phyloP scores from a whole-genome alignment of 2,888 invertebrate species.

The Cephalotes varians region DNA sequence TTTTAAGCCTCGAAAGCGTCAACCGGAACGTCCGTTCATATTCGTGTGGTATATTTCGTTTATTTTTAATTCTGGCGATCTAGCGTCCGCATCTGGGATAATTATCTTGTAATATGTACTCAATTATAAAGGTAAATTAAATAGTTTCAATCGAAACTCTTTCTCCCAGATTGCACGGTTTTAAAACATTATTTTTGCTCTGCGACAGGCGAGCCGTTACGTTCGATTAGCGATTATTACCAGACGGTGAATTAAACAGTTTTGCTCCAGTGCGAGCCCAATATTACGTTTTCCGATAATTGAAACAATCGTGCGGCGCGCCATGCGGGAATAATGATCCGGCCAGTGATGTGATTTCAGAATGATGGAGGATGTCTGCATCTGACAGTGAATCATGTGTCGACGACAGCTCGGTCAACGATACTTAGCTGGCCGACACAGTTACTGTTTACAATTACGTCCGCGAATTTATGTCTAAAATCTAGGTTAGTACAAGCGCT shows the following conservation, averaged over 20 bases:
- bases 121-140: background rate
- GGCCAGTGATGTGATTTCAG: slow-evolving; percentile 24
- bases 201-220: background rate
- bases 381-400: slow-evolving; percentile 63
- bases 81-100: background rate
- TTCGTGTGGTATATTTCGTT: background rate
- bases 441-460: slow-evolving; percentile 56
- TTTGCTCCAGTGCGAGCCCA: background rate
- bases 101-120: background rate
- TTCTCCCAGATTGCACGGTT: background rate
- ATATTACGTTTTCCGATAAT: slow-evolving; percentile 40
- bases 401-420: background rate
- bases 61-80: background rate
- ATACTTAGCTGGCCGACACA: slow-evolving; percentile 21
- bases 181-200: background rate
- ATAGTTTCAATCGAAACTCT: background rate
- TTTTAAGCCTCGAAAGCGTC: background rate
- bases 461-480: slow-evolving; percentile 65
- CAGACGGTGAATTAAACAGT: slow-evolving; percentile 28
- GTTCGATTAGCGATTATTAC: background rate
- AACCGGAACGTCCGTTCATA: slow-evolving; percentile 12
- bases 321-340: slow-evolving; percentile 42
- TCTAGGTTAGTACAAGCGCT: slow-evolving; percentile 62
- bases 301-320: slow-evolving; percentile 33
- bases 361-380: slow-evolving; percentile 37